Percentiles rank a stretch among this genome's conserved stretches.
phyloP scores from a whole-genome alignment of 2,113 vertebrate genomes.

The Tinamus guttatus region DNA sequence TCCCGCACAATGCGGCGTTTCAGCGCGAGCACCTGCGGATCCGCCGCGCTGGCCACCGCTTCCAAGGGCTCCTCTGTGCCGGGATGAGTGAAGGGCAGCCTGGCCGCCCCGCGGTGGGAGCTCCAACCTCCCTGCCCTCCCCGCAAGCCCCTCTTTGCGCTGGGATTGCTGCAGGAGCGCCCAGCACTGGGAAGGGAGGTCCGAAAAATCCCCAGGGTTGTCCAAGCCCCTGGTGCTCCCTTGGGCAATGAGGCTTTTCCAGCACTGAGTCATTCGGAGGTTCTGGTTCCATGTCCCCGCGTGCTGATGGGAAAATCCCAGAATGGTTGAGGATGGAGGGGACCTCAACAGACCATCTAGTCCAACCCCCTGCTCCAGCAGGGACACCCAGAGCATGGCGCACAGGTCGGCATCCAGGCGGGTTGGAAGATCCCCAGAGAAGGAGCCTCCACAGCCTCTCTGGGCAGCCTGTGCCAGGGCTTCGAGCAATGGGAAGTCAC shows the following conservation, averaged over 20 bases:
- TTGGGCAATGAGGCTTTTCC: background rate
- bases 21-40: conserved; percentile 25
- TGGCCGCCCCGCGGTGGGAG: conserved; percentile 24
- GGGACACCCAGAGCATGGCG: no score
- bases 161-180: background rate
- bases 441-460: no score
- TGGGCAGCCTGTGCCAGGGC: no score
- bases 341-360: no score
- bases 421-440: no score
- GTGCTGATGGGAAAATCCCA: background rate
- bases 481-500: background rate
- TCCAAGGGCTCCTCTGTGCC: conserved; percentile 41
- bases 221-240: background rate
- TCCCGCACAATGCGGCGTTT: conserved; percentile 29
- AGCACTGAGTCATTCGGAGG: background rate
- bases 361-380: no score
- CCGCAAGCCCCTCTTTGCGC: background rate
- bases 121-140: background rate
- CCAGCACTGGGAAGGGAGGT: background rate
- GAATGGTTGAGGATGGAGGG: no score
- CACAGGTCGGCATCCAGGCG: no score
- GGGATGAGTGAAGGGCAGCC: conserved; percentile 64
- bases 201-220: background rate
- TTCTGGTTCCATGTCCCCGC: background rate
- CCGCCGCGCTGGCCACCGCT: background rate